Base-by-base conservation (phyloP, 2,797 vertebrate species). In the Danio choprae region DNA sequence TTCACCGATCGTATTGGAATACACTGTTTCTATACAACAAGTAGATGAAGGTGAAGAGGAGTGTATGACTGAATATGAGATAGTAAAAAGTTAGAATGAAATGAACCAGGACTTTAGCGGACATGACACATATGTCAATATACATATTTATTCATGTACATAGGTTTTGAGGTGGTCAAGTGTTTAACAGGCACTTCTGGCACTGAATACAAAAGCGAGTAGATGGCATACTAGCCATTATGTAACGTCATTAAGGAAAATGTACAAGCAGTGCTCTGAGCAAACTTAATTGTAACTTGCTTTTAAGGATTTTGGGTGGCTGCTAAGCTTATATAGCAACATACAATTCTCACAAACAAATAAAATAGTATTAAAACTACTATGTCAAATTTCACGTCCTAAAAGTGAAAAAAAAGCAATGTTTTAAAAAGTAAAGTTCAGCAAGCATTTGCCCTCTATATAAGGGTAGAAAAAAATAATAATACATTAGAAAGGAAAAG, bases 1-100 rank as follows among this genome's bases (percentile, higher is more conserved):
- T 56, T 18, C 38, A 65, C 68, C 65, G 43, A 78, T 78, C 50
- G 38, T 59, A 16, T 78, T 41, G 43, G 72, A 74, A 78, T 70
- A 80, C 43, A 51, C 53, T 74, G 13, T 38, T 83, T n/a, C 69
- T 67, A 20, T 41, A 4, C 41, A 62, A 59, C 69, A 67, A 64
- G 1, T 4, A 77, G 46, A 7, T 46, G 51, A 2, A 73, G 67
- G 79, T 69, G 46, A 80, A 80, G 43, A 62, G 51, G 12, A 11
- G 55, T 65, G n/a, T 12, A 63, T 63, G 60, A 63, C 18, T 48
- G 40, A 12, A 84, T 72, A 48, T 67, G 51, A 69, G 41, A 69
- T 6, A 8, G 12, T 78, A 60, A 48, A 70, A 38, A 69, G 20
- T 70, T 16, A 48, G 36, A 70, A 16, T 29, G 68, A 51, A 77